These are phyloP conservation scores for Drosophila funebris DNA, from an alignment of 1,140 invertebrate genomes.

Conservation along the genomic window DNA sequence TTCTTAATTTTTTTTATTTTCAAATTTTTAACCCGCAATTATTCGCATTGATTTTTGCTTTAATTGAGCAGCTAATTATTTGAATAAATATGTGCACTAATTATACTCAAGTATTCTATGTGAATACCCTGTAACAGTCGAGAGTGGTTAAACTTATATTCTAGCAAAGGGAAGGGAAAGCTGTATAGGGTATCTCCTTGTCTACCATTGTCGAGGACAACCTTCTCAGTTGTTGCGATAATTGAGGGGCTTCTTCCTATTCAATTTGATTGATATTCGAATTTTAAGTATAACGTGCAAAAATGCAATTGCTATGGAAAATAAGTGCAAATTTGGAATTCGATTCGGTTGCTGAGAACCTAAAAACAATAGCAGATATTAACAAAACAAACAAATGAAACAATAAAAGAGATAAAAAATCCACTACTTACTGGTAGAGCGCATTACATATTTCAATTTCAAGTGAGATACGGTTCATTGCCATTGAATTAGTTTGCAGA, in stretches of 20 bases:
- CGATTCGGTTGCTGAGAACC: slow-evolving; percentile 49
- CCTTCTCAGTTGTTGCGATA: slow-evolving; percentile 18
- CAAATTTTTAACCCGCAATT: slow-evolving; percentile 24
- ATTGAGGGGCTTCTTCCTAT: slow-evolving; percentile 33
- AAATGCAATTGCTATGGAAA: slow-evolving; percentile 63
- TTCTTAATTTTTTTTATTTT: background rate
- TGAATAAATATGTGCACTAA: slow-evolving; percentile 35
- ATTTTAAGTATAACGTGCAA: slow-evolving; percentile 73
- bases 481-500: slow-evolving; percentile 68
- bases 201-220: background rate
- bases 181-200: background rate
- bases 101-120: slow-evolving; percentile 2
- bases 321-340: slow-evolving; percentile 51
- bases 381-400: slow-evolving; percentile 24
- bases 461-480: slow-evolving; percentile 71
- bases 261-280: slow-evolving; percentile 31
- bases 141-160: no score
- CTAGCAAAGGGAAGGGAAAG: no score
- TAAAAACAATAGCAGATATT: slow-evolving; percentile 19
- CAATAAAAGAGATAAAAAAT: slow-evolving; percentile 43
- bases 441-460: slow-evolving; percentile 56
- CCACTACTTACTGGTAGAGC: slow-evolving; percentile 36
- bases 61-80: slow-evolving; percentile 34
- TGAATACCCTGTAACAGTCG: background rate
- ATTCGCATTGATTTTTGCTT: slow-evolving; percentile 34